Evolutionary conservation across 2,113 vertebrate species (phyloP).

Genomic region (Apodemus speciosus): DNA sequence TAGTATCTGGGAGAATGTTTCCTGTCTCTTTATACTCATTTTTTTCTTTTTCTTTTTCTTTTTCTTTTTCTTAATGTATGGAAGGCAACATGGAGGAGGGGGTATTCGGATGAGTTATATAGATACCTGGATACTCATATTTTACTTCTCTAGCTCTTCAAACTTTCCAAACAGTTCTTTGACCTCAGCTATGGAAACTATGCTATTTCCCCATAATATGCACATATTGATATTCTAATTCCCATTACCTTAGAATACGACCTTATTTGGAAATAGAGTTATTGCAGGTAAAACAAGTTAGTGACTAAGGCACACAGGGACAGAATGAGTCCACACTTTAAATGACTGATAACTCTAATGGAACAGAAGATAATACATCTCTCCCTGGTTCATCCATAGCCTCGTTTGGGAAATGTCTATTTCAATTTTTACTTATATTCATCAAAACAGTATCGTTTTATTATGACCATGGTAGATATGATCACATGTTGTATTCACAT

Average conservation of each 20-base stretch:
- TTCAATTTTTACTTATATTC: background rate
- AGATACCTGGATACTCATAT: fast-evolving
- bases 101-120: background rate
- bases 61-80: background rate
- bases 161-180: background rate
- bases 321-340: background rate
- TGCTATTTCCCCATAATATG: background rate
- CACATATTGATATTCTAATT: background rate
- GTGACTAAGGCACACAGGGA: background rate
- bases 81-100: background rate
- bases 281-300: background rate
- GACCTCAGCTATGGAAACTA: background rate
- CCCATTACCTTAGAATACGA: background rate
- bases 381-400: background rate
- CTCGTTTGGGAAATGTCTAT: background rate
- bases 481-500: background rate
- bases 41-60: too few species aligned
- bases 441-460: background rate
- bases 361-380: background rate
- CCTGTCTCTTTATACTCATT: background rate
- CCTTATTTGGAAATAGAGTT: background rate
- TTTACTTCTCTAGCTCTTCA: background rate
- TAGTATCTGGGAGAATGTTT: background rate
- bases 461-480: background rate
- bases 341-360: background rate